These are phyloP conservation scores for Arnoldichthys spilopterus DNA, from an alignment of 2,797 vertebrate species.

Conservation along the genomic window DNA sequence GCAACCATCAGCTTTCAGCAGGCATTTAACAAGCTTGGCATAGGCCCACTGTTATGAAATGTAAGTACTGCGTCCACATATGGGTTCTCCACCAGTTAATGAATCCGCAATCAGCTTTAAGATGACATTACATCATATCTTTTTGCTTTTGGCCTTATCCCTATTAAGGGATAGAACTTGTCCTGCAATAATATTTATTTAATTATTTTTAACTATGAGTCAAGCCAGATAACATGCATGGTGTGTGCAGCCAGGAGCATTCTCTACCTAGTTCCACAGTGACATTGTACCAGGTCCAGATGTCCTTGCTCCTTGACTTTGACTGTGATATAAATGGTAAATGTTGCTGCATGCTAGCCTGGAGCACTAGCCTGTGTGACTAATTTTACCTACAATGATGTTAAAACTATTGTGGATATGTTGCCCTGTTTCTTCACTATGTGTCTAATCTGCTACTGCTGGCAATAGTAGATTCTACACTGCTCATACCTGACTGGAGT, in stretches of 20 bases:
- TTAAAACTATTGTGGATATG: background rate
- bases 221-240: background rate
- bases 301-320: background rate
- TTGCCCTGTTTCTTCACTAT: background rate
- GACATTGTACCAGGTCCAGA: background rate
- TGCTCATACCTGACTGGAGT: background rate
- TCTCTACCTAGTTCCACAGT: background rate
- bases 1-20: too few species aligned
- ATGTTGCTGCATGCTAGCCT: background rate
- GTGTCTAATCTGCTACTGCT: background rate
- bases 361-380: background rate
- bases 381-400: too few species aligned
- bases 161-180: too few species aligned
- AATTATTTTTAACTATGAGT: background rate
- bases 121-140: too few species aligned
- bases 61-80: too few species aligned
- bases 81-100: too few species aligned
- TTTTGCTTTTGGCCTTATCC: too few species aligned
- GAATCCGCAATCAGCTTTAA: too few species aligned
- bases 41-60: too few species aligned
- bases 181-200: too few species aligned
- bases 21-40: too few species aligned
- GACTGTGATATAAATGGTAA: background rate
- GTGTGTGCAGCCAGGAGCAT: background rate
- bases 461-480: background rate